Evolutionary conservation across 53 echinoderm and acorn worm species (phyloP).

Genomic region (Echinometra lucunter): DNA sequence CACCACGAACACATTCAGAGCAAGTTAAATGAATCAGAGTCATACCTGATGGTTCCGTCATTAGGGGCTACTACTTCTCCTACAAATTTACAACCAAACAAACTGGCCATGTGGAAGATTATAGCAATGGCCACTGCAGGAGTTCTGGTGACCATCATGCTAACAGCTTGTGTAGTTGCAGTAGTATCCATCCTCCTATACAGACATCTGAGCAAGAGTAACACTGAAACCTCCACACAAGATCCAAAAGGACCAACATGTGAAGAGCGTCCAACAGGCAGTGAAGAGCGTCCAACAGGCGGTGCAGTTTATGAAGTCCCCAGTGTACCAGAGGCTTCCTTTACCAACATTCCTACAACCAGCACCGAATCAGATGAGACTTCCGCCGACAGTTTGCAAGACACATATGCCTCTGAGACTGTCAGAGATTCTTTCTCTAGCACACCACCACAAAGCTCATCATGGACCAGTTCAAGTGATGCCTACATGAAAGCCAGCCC

Average conservation of each 20-base stretch:
- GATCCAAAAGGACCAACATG: background rate
- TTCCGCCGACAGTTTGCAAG: background rate
- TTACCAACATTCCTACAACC: background rate
- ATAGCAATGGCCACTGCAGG: conserved; percentile 13
- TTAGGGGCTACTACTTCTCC: background rate
- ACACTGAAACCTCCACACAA: background rate
- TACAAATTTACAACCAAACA: background rate
- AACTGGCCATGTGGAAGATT: conserved; percentile 18
- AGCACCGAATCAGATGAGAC: background rate
- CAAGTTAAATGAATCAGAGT: background rate
- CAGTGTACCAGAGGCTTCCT: background rate
- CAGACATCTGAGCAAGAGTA: background rate
- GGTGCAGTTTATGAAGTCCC: conserved; percentile 7
- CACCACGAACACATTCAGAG: background rate
- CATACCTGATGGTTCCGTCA: background rate
- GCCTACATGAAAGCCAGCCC: background rate
- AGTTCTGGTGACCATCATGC: background rate
- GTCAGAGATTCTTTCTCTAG: conserved; percentile 10
- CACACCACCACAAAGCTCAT: conserved; percentile 6
- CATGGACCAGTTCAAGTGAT: conserved; percentile 32
- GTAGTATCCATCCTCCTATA: background rate
- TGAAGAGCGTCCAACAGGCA: background rate
- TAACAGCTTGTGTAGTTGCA: conserved; percentile 17
- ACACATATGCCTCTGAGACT: conserved; percentile 6
- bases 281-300: background rate